Base-by-base conservation (phyloP, 1,140 invertebrate genomes). In the Acromyrmex echinatior region DNA sequence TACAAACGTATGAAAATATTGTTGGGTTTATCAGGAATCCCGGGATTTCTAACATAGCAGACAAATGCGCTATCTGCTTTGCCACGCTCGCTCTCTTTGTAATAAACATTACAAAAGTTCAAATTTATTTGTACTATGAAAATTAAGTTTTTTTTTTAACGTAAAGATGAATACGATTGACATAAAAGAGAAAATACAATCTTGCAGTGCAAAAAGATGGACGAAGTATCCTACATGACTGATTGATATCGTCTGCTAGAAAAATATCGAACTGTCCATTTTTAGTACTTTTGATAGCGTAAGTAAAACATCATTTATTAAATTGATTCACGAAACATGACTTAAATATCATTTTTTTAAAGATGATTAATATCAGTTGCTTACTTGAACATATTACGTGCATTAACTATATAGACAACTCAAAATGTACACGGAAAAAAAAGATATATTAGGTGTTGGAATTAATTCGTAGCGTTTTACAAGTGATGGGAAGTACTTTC, bases 221-320 rank as follows among this genome's bases (percentile, higher is more conserved):
- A 80, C 3, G 71, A 86, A 12, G 31, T 28, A 3, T 68, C 73
- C 2, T 90, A 92, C 18, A 86, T 84, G 86, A 82, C 86, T 0
- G 82, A 92, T n/a, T 92, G 92, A 91, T 86, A 91, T 60, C 77
- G 73, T 21, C 21, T 92, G 18, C 78, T 60, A 25, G 31, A 31
- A 31, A 31, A 91, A 88, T 35, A 56, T 88, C 5, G 28, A 82
- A 0, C 14, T 90, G 3, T 80, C 88, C 16, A 25, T 25, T 21
- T 21, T 90, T 0, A 68, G 14, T 10, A 87, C 39, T 14, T 90
- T 90, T 1, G 53, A 53, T 31, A 53, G 81, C 6, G 89, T 90
- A 45, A 90, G 86, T 90, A 87, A 51, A 51, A 51, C 12, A 51
- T 51, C 10, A 51, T 12, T 51, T 51, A 51, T 12, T 12, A 51